A percentile compares a stretch with the other conserved stretches of the same genome.
Conservation (phyloP, 2,797 vertebrate species). For the Bucorvus abyssinicus region DNA sequence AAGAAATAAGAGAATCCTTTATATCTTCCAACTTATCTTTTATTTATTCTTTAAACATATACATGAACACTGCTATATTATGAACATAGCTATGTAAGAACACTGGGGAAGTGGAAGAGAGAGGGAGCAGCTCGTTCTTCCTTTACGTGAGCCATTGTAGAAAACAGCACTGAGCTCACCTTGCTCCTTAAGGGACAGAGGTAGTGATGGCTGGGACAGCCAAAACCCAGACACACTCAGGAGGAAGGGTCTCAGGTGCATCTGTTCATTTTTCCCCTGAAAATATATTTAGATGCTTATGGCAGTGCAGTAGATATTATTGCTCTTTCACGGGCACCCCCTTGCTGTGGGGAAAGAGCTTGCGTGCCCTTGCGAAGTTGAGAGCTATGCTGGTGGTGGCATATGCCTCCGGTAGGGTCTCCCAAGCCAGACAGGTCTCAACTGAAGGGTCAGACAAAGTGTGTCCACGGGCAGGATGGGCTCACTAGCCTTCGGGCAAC, state of each 20-base stretch:
- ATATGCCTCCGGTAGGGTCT: too few relatives aligned
- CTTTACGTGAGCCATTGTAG: neutral
- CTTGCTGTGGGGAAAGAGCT: too few relatives aligned
- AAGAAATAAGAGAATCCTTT: neutral
- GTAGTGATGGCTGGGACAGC: accelerated
- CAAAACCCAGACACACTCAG: neutral
- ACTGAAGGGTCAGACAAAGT: too few relatives aligned
- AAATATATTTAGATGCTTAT: neutral
- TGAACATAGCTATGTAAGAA: neutral
- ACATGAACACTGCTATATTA: neutral
- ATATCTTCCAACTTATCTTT: neutral
- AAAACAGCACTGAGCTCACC: neutral
- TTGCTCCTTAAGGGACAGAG: neutral
- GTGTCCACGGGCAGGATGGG: too few relatives aligned
- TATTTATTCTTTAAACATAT: neutral
- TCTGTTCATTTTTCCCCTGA: neutral
- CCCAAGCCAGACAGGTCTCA: too few relatives aligned
- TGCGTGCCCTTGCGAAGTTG: too few relatives aligned
- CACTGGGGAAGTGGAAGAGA: neutral
- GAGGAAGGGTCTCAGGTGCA: neutral
- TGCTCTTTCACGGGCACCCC: too few relatives aligned
- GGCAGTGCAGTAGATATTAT: neutral
- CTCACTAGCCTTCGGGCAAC: too few relatives aligned
- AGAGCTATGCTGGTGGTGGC: too few relatives aligned
- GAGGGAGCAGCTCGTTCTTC: neutral